Percentiles rank a stretch among this genome's conserved stretches.
Conservation (phyloP, 2,113 vertebrate genomes). For the Microcebus jonahi region DNA sequence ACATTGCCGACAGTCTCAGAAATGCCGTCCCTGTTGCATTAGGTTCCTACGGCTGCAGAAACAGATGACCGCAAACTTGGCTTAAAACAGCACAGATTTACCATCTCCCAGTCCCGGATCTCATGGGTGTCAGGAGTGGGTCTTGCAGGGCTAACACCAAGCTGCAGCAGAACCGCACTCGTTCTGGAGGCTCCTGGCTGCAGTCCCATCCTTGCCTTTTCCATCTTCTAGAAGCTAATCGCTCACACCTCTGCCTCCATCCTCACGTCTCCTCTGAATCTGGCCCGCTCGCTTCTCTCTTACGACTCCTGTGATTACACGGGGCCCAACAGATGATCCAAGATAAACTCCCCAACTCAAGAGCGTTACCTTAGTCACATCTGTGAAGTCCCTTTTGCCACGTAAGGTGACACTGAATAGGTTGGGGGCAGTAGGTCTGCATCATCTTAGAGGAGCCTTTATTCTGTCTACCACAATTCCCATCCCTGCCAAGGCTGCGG, state of each 20-base stretch:
- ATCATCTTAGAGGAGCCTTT: too few species aligned
- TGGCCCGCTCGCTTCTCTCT: background rate
- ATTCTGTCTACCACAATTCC: background rate
- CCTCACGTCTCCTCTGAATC: background rate
- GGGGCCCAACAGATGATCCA: too few species aligned
- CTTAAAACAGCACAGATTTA: background rate
- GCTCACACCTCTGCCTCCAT: too few species aligned
- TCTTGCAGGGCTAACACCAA: background rate
- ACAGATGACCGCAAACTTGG: background rate
- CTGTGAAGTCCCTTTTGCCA: background rate
- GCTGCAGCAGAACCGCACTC: background rate
- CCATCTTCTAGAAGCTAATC: background rate
- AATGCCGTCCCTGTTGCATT: background rate
- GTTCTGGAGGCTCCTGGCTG: background rate
- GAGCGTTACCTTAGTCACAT: background rate
- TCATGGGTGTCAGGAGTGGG: too few species aligned
- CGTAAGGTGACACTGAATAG: accelerated
- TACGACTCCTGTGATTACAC: background rate
- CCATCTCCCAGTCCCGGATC: background rate
- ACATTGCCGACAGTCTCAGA: background rate
- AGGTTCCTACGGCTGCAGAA: background rate
- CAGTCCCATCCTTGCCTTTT: background rate
- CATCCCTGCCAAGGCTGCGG: too few species aligned
- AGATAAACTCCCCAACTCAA: background rate
- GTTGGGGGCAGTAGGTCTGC: background rate